Base-by-base conservation (phyloP, 2,797 vertebrate species). In the Ctenopoma kingsleyae region DNA sequence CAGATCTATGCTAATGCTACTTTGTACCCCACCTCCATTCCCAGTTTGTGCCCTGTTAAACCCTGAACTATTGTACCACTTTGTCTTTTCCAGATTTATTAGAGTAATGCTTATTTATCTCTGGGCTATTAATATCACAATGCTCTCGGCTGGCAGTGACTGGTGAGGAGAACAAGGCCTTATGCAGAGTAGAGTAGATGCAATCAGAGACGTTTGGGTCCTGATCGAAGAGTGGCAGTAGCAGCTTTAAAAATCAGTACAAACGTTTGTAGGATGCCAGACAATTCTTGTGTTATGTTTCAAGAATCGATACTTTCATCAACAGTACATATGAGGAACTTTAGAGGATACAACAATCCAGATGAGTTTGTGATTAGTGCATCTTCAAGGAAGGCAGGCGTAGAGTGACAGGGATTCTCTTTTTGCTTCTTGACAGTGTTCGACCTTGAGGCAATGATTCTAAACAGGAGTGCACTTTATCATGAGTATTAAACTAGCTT, bases 401-500 rank as follows among this genome's bases (percentile, higher is more conserved):
- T 44, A 19, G 52, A 40, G 22, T 13, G 23, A 57, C 32, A 7
- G 22, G 22, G 16, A 35, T 66, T 54, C 32, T 59, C 48, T 54
- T 52, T 27, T 30, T 5, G 53, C 53, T 60, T 47, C 36, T 66
- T 63, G 43, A 62, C 13, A 46, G 36, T 43, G 44, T 64, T 73
- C 71, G 38, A 81, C 56, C 30, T 48, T 72, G 51, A 79, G 64
- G 38, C 6, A 58, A 4, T 30, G 16, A 67, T 32, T 32, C 50
- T 46, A 10, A 70, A 51, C 16, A 11, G 17, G 20, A 32, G 32
- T 16, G 20, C 23, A 22, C 8, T 69, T 56, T 19, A 32, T 22
- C n/a, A 22, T 35, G n/a, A 56, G 25, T 71, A 50, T 56, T 55
- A 67, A 62, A 51, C 30, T 51, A 12, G 49, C 27, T 23, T 71